phyloP scores from a whole-genome alignment of 2,113 vertebrate species.

The Pachyramphus minor region DNA sequence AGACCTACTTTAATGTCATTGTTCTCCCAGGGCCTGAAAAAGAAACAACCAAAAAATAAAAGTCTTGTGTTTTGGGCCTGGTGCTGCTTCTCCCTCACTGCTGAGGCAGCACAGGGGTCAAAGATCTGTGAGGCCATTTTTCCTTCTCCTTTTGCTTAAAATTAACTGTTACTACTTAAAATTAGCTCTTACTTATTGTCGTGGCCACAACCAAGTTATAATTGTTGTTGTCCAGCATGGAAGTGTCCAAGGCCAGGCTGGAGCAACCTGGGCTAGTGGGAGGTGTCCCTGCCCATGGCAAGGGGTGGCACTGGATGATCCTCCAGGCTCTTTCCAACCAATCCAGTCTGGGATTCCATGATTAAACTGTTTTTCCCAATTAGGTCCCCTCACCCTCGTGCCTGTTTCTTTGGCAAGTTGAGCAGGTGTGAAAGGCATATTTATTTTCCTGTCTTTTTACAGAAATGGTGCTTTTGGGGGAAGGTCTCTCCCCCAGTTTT shows the following conservation, averaged over 20 bases:
- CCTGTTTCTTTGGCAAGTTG: not conserved
- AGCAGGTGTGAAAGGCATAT: not conserved
- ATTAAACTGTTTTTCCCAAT: not conserved
- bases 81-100: not conserved
- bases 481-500: not conserved
- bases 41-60: no score
- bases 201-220: not conserved
- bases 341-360: not conserved
- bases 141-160: not conserved
- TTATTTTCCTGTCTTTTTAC: not conserved
- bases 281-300: not conserved
- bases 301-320: not conserved
- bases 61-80: not conserved
- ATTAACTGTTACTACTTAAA: not conserved
- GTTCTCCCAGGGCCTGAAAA: not conserved
- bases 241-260: not conserved
- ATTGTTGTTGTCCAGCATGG: not conserved
- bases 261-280: not conserved
- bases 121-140: fast-evolving
- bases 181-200: not conserved
- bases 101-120: not conserved
- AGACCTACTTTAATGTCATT: not conserved
- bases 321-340: no score
- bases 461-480: no score
- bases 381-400: not conserved